Evolutionary conservation across 2,888 invertebrate genomes (phyloP).

Genomic region (Diarsia mendica): DNA sequence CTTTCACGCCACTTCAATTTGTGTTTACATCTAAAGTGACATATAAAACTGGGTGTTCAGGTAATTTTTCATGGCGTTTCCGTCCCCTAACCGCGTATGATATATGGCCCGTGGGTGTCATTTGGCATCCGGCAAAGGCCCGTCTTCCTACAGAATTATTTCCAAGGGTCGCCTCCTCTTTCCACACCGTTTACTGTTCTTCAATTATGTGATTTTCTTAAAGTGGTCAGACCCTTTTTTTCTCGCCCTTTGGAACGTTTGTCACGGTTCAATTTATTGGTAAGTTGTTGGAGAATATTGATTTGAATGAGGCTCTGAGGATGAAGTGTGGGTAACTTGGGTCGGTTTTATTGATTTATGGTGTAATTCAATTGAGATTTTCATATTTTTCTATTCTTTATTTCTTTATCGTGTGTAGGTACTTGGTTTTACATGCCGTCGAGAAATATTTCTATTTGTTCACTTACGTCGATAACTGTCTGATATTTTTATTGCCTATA

Average conservation of each 20-base stretch:
- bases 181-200: slow-evolving; percentile 89
- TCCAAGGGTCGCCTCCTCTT: slow-evolving; percentile 82
- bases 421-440: too few species aligned
- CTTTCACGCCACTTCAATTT: slow-evolving; percentile 9
- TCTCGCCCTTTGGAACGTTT: slow-evolving; percentile 69
- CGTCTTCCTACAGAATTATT: slow-evolving; percentile 80
- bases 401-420: too few species aligned
- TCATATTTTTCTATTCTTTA: not conserved
- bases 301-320: slow-evolving; percentile 49
- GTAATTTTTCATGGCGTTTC: slow-evolving; percentile 79
- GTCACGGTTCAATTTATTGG: slow-evolving; percentile 77
- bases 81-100: slow-evolving; percentile 81
- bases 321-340: slow-evolving; percentile 7
- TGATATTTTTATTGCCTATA: slow-evolving; percentile 32
- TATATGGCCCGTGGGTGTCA: slow-evolving; percentile 79
- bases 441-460: not conserved
- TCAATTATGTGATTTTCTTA: slow-evolving; percentile 90
- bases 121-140: slow-evolving; percentile 82
- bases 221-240: slow-evolving; percentile 85
- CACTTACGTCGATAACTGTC: slow-evolving; percentile 11
- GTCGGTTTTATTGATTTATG: slow-evolving; percentile 26
- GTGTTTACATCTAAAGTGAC: slow-evolving; percentile 54
- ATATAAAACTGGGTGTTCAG: slow-evolving; percentile 53
- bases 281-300: slow-evolving; percentile 68
- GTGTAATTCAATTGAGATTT: not conserved